Percentiles rank a stretch among this genome's conserved stretches.
These are phyloP conservation scores for Morelia viridis DNA, from an alignment of 2,797 vertebrate genomes.

Conservation along the genomic window DNA sequence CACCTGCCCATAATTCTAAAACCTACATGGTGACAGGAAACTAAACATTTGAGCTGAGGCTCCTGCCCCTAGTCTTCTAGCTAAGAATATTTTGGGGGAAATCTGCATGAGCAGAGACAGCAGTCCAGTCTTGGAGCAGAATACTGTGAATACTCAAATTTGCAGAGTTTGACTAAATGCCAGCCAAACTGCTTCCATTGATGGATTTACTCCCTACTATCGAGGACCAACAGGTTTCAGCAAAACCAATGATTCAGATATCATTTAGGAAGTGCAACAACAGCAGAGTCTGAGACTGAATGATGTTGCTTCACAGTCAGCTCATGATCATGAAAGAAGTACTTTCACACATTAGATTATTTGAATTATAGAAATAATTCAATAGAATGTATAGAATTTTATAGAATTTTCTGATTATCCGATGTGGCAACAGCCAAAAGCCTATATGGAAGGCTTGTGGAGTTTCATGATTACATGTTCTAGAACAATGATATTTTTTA, in stretches of 20 bases:
- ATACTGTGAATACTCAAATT: not conserved
- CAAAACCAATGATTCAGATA: not conserved
- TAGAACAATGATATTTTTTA: not conserved
- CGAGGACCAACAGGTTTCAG: not conserved
- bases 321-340: not conserved
- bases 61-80: not conserved
- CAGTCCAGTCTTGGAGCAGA: not conserved
- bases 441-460: not conserved
- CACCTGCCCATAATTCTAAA: not conserved
- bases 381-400: not conserved
- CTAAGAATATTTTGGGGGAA: not conserved
- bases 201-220: not conserved
- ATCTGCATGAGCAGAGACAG: not conserved
- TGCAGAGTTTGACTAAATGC: not conserved
- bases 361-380: not conserved
- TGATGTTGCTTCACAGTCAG: too few relatives aligned
- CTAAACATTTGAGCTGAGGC: not conserved
- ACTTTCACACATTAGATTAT: not conserved
- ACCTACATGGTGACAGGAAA: not conserved
- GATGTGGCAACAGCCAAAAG: not conserved
- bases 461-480: not conserved
- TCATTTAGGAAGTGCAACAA: not conserved
- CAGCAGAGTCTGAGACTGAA: not conserved
- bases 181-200: not conserved
- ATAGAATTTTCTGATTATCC: not conserved